Percentiles rank a stretch among this genome's conserved stretches.
These are phyloP conservation scores for Gallinago stenura DNA, from an alignment of 2,797 vertebrate genomes.

Conservation along the genomic window DNA sequence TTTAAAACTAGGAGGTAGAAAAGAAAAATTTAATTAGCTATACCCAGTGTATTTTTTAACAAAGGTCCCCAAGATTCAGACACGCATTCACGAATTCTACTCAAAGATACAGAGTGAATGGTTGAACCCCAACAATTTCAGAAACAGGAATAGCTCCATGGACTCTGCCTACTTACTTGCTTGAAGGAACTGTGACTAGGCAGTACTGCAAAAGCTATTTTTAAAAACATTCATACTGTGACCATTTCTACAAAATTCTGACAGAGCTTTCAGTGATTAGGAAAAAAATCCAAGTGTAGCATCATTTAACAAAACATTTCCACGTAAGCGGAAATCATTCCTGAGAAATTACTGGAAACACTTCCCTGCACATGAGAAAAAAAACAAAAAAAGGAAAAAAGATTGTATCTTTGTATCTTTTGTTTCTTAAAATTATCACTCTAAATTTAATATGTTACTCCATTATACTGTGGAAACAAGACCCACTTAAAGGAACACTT, in stretches of 20 bases:
- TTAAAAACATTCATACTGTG: neutral
- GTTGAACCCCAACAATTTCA: neutral
- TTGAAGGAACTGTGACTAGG: neutral
- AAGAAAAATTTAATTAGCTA: neutral
- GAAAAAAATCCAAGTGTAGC: neutral
- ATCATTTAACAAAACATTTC: conserved; percentile 10
- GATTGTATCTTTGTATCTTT: too few species aligned
- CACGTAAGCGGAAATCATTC: neutral
- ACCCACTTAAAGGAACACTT: neutral
- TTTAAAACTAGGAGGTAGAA: neutral
- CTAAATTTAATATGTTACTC: neutral
- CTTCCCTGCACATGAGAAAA: neutral
- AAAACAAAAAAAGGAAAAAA: neutral
- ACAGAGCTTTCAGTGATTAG: neutral
- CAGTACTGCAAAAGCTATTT: neutral
- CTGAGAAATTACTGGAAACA: neutral
- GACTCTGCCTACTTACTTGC: neutral
- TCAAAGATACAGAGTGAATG: neutral
- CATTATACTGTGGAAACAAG: neutral
- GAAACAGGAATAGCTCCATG: neutral
- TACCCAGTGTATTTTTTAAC: neutral
- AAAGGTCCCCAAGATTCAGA: neutral
- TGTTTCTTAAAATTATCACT: neutral
- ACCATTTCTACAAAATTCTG: neutral
- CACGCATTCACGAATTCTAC: neutral